Evolutionary conservation across 2,113 vertebrate species (phyloP), one percentile per base, ranked within the genome.

Genomic region (Trogon melanurus): DNA sequence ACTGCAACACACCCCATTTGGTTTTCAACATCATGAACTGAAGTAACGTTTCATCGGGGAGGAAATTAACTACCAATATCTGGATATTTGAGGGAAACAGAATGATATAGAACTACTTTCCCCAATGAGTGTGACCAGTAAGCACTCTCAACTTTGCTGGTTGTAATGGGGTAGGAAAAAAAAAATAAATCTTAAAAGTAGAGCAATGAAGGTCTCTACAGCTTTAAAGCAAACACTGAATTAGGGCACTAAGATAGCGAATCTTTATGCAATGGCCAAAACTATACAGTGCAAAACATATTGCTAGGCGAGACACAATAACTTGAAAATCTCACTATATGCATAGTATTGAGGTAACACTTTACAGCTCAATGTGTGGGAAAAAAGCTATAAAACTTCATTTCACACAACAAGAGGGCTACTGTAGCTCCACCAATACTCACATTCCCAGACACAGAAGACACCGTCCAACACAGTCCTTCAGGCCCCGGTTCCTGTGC

Each of bases 391-490:
- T 15, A 30, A 61, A 58, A 36, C 17, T 57, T 62, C 17, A 74
- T 79, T 54, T 79, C 60, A 41, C 54, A 71, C 21, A 91, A 47
- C 41, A 61, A 69, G 21, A 73, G 15, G 50, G 9, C 38, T 72
- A n/a, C 30, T 18, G 18, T 36, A 79, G 41, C 34, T 79, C n/a
- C 9, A 88, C 22, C 51, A 79, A n/a, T 16, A 67, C 6, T 26
- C 10, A 51, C 0, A 0, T 58, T 57, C 21, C 5, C 54, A 70
- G 62, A 73, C 0, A 9, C 6, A 73, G 47, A 87, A 86, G 47
- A 25, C n/a, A 64, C 19, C 20, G 71, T 27, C 19, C 64, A 78
- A 16, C 2, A 15, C 0, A 6, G 20, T 41, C 51, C 60, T 60
- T 67, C 54, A 74, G 44, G 32, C 10, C 22, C 9, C 65, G 48